Base-by-base conservation (phyloP, 2,797 vertebrate species). In the Salmo trutta region DNA sequence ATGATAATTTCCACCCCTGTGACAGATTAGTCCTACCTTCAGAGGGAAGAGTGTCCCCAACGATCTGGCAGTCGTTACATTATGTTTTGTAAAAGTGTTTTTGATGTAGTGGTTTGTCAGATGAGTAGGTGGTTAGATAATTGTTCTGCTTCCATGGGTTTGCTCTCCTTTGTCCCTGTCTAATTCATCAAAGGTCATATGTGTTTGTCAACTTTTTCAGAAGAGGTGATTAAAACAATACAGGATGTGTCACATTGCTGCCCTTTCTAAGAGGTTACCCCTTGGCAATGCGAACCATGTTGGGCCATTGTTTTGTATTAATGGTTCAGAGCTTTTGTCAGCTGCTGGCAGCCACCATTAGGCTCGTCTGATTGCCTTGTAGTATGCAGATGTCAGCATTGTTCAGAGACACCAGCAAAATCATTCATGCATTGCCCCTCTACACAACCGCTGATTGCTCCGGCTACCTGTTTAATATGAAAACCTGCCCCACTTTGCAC, bases 381-480 rank as follows among this genome's bases (percentile, higher is more conserved):
- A 17, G 51, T 87, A 87, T 91, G 89, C 80, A 89, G 84, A 87
- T 88, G 78, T 81, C 80, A 73, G 69, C 52, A 59, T 70, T 71
- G 75, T 77, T 78, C 71, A 71, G 54, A 81, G 33, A 66, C 79
- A 74, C 74, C 64, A 51, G 69, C 53, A 62, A 90, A 92, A 90
- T 89, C 85, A 90, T 86, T 90, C 74, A 82, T 87, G 47, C 65
- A 82, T 81, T 71, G 47, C 77, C 75, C 77, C 83, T 67, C 59
- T 75, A 17, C 14, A 17, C 53, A 33, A 62, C 41, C 73, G 62
- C 77, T 83, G 78, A 88, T 84, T 79, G 81, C 84, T 83, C n/a
- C 75, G 53, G 82, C 79, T 82, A 84, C 86, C 88, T 91, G 86
- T 88, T 89, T 83, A 85, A 88, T 88, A 87, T 78, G 85, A 86